Evolutionary conservation across 92 coral and sea anemone genomes (phyloP).

Genomic region (Siderastrea radians): DNA sequence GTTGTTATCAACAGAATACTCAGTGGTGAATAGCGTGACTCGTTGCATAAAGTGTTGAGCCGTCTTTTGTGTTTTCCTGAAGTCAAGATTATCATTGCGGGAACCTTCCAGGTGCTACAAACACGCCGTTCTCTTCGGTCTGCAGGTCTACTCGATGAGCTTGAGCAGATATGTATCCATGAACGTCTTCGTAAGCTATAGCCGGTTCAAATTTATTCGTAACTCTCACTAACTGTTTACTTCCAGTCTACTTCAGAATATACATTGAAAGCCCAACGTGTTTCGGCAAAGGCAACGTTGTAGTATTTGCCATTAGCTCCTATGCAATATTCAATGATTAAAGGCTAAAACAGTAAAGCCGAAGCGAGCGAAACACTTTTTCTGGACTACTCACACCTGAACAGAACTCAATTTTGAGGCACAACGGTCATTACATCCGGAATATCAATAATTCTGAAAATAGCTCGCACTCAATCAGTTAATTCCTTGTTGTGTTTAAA

Average conservation of each 20-base stretch:
- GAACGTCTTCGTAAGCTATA: background rate
- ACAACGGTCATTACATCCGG: no score
- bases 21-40: no score
- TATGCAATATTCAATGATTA: constrained; percentile 28
- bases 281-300: constrained; percentile 10
- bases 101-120: constrained; percentile 28
- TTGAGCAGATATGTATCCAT: constrained; percentile 28
- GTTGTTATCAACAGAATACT: no score
- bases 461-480: no score
- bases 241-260: constrained; percentile 17
- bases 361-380: no score
- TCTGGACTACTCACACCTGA: no score
- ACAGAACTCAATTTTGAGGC: no score
- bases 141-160: constrained; percentile 39
- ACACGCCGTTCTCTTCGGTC: constrained; percentile 33
- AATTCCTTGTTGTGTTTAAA: no score
- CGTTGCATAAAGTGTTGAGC: no score
- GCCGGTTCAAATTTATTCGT: constrained; percentile 9
- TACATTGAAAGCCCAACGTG: constrained; percentile 1
- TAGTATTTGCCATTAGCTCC: constrained; percentile 47
- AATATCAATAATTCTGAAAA: background rate
- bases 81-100: background rate
- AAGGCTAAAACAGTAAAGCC: no score
- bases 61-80: no score
- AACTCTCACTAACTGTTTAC: constrained; percentile 1